A percentile compares a stretch with the other conserved stretches of the same genome.
phyloP scores from a whole-genome alignment of 2,797 vertebrate species.

The Chelon auratus region DNA sequence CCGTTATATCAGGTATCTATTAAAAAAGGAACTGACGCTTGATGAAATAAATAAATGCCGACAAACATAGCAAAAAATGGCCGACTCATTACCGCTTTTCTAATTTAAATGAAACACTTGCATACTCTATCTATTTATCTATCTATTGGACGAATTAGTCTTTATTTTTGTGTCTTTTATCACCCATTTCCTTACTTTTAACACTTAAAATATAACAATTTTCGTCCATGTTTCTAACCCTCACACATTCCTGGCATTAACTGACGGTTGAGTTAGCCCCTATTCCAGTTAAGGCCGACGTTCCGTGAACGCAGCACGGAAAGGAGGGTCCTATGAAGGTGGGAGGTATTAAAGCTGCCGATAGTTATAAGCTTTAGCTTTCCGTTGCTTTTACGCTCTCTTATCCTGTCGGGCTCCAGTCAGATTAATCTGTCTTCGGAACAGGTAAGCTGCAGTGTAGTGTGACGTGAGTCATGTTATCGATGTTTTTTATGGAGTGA shows the following conservation, averaged over 20 bases:
- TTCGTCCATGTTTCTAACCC: background rate
- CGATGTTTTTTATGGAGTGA: background rate
- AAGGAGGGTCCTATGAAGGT: conserved; percentile 36
- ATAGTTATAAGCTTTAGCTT: conserved; percentile 9
- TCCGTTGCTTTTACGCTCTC: background rate
- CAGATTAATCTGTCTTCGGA: background rate
- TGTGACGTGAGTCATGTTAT: fast-evolving
- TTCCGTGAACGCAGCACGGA: conserved; percentile 16
- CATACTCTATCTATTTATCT: no score
- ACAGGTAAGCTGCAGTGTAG: conserved; percentile 55
- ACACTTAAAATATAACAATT: background rate
- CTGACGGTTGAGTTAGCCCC: background rate
- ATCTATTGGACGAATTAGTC: background rate
- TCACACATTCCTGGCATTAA: background rate
- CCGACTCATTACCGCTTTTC: no score
- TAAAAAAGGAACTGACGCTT: background rate
- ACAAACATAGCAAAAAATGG: no score
- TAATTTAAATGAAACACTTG: no score
- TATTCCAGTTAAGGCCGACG: background rate
- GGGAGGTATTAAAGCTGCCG: conserved; percentile 27
- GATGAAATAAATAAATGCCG: no score
- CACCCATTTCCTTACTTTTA: background rate
- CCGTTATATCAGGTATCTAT: fast-evolving
- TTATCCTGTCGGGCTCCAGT: background rate
- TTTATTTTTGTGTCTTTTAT: background rate